A percentile compares a stretch with the other conserved stretches of the same genome.
These are phyloP conservation scores for Melanostoma mellinum DNA, from an alignment of 2,888 invertebrate genomes.

Conservation along the genomic window DNA sequence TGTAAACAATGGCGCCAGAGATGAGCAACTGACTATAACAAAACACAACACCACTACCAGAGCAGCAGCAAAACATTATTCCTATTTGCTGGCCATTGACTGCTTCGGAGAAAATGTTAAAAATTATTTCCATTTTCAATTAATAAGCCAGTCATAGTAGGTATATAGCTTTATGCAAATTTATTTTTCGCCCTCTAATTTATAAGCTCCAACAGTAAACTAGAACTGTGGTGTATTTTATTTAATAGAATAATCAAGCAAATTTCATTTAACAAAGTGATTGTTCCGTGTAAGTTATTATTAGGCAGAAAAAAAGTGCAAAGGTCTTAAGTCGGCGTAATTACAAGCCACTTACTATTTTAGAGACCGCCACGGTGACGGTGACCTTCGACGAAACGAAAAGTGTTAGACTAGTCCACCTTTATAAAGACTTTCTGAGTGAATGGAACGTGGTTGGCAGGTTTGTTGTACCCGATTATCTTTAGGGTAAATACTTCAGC, in stretches of 20 bases:
- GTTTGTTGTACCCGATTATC: neutral
- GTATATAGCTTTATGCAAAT: conserved; percentile 57
- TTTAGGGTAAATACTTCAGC: neutral
- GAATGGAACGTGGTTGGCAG: conserved; percentile 14
- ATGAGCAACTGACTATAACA: conserved; percentile 8
- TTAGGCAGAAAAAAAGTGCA: conserved; percentile 52
- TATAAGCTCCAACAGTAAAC: neutral
- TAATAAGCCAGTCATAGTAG: conserved; percentile 31
- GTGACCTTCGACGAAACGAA: conserved; percentile 66
- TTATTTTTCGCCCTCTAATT: conserved; percentile 3
- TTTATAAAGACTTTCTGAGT: conserved; percentile 18
- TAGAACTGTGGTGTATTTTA: conserved; percentile 38
- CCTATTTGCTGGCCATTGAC: conserved; percentile 35
- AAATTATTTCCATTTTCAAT: conserved; percentile 60
- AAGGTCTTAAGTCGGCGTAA: conserved; percentile 45
- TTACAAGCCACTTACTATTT: conserved; percentile 38
- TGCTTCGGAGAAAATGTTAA: conserved; percentile 54
- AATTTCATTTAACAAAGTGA: conserved; percentile 39
- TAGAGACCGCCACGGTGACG: neutral
- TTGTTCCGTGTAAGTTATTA: conserved; percentile 51
- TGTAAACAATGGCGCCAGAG: conserved; percentile 62
- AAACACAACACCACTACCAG: neutral
- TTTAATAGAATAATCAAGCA: conserved; percentile 61
- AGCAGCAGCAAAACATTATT: neutral
- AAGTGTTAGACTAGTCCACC: conserved; percentile 58